Evolutionary conservation across 2,888 invertebrate genomes (phyloP), one percentile per base, ranked within the genome.

Genomic region (Dasysyrphus albostriatus): DNA sequence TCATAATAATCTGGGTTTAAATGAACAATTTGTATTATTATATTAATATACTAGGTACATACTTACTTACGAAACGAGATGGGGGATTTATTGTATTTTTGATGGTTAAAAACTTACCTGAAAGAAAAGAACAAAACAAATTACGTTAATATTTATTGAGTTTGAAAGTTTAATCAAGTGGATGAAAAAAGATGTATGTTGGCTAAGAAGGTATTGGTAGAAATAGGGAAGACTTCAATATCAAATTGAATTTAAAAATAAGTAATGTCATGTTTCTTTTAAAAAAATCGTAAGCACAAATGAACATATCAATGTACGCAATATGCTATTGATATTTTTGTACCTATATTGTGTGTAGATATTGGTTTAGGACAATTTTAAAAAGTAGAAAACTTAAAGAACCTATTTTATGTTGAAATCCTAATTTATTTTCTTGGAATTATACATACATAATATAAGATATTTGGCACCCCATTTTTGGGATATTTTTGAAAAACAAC

Each of bases 21-120:
- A 54, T 29, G 54, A 69, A 54, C 29, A 39, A 69, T 39, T 16
- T 42, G 24, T 49, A 49, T 67, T 65, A 32, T 65, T 29, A n/a
- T n/a, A 65, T 65, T 32, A 32, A 24, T 67, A 51, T 47, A 47
- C 16, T 47, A 47, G 12, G 5, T 8, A 37, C 1, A 37, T 69
- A 78, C 75, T 76, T 70, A 80, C 75, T 2, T 19, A 19, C 2
- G 0, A 47, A 47, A 47, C 10, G 8, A n/a, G 16, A 47, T 19
- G 9, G 49, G 49, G 19, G 49, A 19, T 47, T 47, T 47, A 47
- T 32, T 47, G 12, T 37, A 24, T n/a, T 39, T 69, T 69, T 32
- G 3, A 34, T 37, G 32, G 32, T 4, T 19, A n/a, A 7, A 58
- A 37, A 81, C 67, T 9, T 56, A 85, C 76, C 84, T 85, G 69